Base-by-base conservation (phyloP, 2,113 vertebrate species). In the Semnornis frantzii region DNA sequence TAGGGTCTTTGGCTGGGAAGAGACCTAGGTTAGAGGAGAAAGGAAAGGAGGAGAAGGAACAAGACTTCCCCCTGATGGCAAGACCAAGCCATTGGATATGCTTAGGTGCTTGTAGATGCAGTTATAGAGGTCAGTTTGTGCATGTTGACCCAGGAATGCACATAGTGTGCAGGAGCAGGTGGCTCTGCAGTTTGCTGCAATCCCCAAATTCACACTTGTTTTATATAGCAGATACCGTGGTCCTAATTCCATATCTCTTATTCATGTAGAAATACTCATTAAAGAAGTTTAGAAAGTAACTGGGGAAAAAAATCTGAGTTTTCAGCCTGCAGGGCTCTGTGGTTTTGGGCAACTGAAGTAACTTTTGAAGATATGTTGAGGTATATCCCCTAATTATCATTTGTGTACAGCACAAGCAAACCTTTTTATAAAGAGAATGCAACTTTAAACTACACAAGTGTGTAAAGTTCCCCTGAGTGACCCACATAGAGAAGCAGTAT, bases 31-130 rank as follows among this genome's bases (percentile, higher is more conserved):
- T 68, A 71, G 19, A 69, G 48, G 18, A 75, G n/a, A 69, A 82
- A 28, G 48, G 72, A 72, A 70, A 88, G 57, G 46, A 66, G 73
- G 90, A 85, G 71, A 89, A 95, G 88, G 90, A 95, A 66, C 90
- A 88, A 96, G 93, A 71, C 85, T 96, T 95, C 87, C 82, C 92
- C 82, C 94, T 94, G 74, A 94, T 81, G 93, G 82, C 72, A 91
- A 81, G 46, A 88, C 42, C 33, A 83, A 85, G 90, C 69, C 92
- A 75, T 37, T 42, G 39, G 88, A 69, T 74, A 42, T 10, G 7
- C 37, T 64, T 44, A 33, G 69, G 42, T 92, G 69, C 57, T 54
- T 37, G 10, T 0, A 37, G 64, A 30, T 52, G n/a, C 18, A 68
- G 19, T 7, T 85, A 70, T 23, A 37, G 59, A 69, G 31, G 58